A percentile compares a stretch with the other conserved stretches of the same genome.
Evolutionary conservation across 2,888 invertebrate species (phyloP).

Genomic region (Uloborus plumipes): DNA sequence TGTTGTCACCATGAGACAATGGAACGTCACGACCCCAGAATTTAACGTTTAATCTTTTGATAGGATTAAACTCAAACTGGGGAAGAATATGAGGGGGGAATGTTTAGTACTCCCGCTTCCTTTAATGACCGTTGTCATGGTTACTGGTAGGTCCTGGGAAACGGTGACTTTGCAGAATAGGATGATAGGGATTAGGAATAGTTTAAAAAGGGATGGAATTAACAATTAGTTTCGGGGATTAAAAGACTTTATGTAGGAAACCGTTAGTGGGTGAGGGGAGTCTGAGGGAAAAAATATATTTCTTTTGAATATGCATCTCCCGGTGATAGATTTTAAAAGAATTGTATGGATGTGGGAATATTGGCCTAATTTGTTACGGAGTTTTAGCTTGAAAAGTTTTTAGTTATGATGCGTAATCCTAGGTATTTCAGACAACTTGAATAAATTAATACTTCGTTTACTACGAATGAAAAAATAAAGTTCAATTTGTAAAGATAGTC

Average conservation of each 20-base stretch:
- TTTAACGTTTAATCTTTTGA: conserved; percentile 58
- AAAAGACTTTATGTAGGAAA: background rate
- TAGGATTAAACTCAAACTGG: conserved; percentile 47
- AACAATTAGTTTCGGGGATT: conserved; percentile 59
- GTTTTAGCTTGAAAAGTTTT: too few species aligned
- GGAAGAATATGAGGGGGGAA: conserved; percentile 1
- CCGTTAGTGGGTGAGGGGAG: conserved; percentile 3
- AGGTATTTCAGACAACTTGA: too few species aligned
- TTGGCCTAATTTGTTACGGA: too few species aligned
- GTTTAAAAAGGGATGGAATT: conserved; percentile 37
- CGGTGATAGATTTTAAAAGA: too few species aligned
- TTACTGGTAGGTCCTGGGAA: conserved; percentile 15
- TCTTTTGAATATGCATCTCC: too few species aligned
- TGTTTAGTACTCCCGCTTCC: too few species aligned
- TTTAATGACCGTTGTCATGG: conserved; percentile 11
- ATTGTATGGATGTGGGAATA: too few species aligned
- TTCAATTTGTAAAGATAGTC: too few species aligned
- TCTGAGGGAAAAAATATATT: background rate
- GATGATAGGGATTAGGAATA: conserved; percentile 34
- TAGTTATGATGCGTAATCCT: too few species aligned
- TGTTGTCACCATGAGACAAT: conserved; percentile 46
- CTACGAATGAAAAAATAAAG: too few species aligned
- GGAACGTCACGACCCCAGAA: conserved; percentile 27
- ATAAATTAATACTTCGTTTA: too few species aligned
- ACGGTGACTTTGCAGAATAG: conserved; percentile 20